Evolutionary conservation across 37 sponge, comb jelly and placozoan genomes (phyloP).

Genomic region (Beroe forskalii): DNA sequence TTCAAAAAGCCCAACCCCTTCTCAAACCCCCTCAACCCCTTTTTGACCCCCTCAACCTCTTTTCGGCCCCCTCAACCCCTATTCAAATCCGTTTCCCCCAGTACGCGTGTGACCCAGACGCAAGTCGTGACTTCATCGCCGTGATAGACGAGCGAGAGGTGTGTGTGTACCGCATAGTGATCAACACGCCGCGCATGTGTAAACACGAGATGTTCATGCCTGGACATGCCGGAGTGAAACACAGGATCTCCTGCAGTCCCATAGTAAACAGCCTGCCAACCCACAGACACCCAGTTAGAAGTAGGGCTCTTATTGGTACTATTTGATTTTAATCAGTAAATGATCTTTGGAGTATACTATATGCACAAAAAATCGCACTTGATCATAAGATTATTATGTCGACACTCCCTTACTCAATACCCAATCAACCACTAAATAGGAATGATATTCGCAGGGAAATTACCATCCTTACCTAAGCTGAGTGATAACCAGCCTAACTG

Average conservation of each 20-base stretch:
- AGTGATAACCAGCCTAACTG: background rate
- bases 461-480: background rate
- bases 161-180: slow-evolving; percentile 52
- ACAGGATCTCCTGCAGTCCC: slow-evolving; percentile 50
- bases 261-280: background rate
- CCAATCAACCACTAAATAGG: too few species aligned
- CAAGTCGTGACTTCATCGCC: slow-evolving; percentile 49
- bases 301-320: too few species aligned
- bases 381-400: too few species aligned
- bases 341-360: too few species aligned
- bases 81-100: background rate
- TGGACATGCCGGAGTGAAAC: slow-evolving; percentile 13
- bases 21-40: too few species aligned
- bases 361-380: too few species aligned
- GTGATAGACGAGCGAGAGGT: slow-evolving; percentile 23
- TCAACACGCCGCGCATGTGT: slow-evolving; percentile 51
- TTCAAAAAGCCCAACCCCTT: too few species aligned
- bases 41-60: too few species aligned
- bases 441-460: background rate
- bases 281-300: background rate
- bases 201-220: slow-evolving; percentile 14
- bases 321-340: too few species aligned
- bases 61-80: too few species aligned
- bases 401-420: too few species aligned
- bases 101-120: slow-evolving; percentile 54